Evolutionary conservation across 2,113 vertebrate species (phyloP).

Genomic region (Colinus virginianus): DNA sequence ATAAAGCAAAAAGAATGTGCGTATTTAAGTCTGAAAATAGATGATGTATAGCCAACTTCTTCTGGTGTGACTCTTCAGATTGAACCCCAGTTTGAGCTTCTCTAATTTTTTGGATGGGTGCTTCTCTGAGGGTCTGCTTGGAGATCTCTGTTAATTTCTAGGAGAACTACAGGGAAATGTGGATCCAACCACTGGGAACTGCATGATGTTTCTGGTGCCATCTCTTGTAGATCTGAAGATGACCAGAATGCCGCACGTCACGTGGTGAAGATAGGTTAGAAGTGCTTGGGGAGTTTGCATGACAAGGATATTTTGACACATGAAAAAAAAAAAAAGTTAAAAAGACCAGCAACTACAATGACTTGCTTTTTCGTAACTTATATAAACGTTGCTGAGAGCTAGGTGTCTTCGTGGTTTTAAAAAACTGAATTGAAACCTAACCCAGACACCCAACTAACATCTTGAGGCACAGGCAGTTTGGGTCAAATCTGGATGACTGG

Average conservation of each 20-base stretch:
- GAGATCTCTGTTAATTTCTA: not conserved
- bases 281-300: not conserved
- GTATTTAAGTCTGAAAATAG: not conserved
- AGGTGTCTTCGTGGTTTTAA: not conserved
- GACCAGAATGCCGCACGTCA: not conserved
- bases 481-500: conserved; percentile 62
- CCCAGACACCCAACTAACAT: conserved; percentile 38
- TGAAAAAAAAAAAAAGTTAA: not conserved
- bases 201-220: rapidly evolving
- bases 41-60: not conserved
- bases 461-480: conserved; percentile 41
- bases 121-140: not conserved
- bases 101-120: not conserved
- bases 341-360: not conserved
- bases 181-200: not conserved
- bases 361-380: not conserved
- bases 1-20: not conserved
- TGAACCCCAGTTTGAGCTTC: not conserved
- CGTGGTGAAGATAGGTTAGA: not conserved
- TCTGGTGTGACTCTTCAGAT: not conserved
- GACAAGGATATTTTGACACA: not conserved
- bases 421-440: not conserved
- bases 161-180: not conserved
- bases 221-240: not conserved
- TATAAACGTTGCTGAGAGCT: not conserved